phyloP scores from a whole-genome alignment of 2,888 invertebrate species.

The Zootermopsis nevadensis region DNA sequence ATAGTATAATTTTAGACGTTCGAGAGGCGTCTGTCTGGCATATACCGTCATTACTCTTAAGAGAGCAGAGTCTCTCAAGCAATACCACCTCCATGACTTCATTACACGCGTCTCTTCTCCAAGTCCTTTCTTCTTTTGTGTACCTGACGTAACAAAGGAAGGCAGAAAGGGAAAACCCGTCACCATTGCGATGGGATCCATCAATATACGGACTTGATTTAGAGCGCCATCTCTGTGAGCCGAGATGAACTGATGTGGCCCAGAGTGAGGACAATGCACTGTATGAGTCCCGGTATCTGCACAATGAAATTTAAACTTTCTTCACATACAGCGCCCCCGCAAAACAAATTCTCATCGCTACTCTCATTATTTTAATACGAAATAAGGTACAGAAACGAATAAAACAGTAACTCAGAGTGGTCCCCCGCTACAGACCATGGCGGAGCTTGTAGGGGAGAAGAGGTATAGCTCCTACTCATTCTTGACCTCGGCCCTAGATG shows the following conservation, averaged over 20 bases:
- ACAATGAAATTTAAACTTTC: too few species aligned
- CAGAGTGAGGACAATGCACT: neutral
- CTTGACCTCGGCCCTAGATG: too few species aligned
- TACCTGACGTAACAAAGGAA: conserved; percentile 25
- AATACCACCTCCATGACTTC: conserved; percentile 21
- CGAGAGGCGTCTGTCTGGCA: too few species aligned
- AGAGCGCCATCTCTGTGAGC: neutral
- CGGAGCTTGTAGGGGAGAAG: too few species aligned
- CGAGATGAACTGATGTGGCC: neutral
- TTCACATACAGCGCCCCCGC: too few species aligned
- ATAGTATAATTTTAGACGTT: too few species aligned
- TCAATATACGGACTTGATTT: conserved; percentile 5
- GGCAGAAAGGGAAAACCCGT: conserved; percentile 30
- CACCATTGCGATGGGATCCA: conserved; percentile 21
- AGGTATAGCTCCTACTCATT: too few species aligned
- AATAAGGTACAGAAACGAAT: too few species aligned
- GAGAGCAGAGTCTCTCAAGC: neutral
- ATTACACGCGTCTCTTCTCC: conserved; percentile 4
- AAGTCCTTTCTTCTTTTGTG: conserved; percentile 7
- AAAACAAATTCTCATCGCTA: too few species aligned
- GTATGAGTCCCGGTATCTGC: neutral
- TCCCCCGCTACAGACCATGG: too few species aligned
- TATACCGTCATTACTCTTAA: neutral
- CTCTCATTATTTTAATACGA: too few species aligned
- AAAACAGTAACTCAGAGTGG: too few species aligned